Conservation (phyloP, 1,140 invertebrate genomes). For the Cephus cinctus region DNA sequence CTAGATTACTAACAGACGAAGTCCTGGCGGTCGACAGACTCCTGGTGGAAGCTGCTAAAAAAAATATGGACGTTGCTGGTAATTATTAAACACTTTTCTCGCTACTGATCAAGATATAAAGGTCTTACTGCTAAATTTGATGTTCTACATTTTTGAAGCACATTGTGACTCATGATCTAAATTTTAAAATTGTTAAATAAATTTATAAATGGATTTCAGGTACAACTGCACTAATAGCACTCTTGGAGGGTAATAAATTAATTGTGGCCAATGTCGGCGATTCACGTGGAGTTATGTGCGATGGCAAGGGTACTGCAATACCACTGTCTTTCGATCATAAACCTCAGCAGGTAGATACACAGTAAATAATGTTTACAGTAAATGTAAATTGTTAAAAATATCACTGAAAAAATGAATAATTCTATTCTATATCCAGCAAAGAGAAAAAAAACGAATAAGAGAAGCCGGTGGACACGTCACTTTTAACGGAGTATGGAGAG, state of each 20-base stretch:
- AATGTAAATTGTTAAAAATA: background rate
- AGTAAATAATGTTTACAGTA: conserved; percentile 3
- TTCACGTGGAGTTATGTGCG: conserved; percentile 92
- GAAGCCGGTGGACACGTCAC: conserved; percentile 92
- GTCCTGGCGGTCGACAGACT: conserved; percentile 78
- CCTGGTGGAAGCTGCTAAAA: conserved; percentile 77
- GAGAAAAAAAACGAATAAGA: conserved; percentile 84
- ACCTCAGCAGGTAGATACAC: conserved; percentile 77
- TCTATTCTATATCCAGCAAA: conserved; percentile 59
- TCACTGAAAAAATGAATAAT: conserved; percentile 7
- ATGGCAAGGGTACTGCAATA: conserved; percentile 83
- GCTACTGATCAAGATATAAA: no score
- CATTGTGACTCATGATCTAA: background rate
- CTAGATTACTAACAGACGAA: conserved; percentile 80
- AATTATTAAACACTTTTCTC: no score
- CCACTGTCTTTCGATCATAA: conserved; percentile 96
- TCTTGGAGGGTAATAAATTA: conserved; percentile 77
- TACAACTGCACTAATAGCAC: conserved; percentile 89
- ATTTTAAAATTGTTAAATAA: conserved; percentile 1
- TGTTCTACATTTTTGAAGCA: background rate
- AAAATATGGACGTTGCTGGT: conserved; percentile 82
- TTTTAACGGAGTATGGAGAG: conserved; percentile 95
- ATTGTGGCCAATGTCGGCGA: conserved; percentile 96
- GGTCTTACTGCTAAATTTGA: background rate
- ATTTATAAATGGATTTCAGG: conserved; percentile 53